Conservation (phyloP, 2,797 vertebrate species). For the Triplophysa bombifrons region DNA sequence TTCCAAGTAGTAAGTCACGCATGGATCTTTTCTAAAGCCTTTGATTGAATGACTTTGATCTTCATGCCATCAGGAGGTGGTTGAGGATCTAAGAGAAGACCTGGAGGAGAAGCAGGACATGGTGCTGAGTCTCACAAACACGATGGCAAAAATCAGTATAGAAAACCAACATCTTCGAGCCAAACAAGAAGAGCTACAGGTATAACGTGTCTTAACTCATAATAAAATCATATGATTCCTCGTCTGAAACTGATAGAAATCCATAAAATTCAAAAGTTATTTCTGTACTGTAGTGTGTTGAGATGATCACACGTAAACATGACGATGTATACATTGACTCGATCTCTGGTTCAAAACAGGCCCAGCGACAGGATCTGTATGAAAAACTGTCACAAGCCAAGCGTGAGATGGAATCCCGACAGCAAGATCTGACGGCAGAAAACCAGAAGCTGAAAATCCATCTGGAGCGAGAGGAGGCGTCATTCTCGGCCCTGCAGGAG, state of each 20-base stretch:
- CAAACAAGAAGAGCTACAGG: conserved; percentile 71
- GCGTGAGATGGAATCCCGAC: conserved; percentile 74
- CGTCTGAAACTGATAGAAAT: no score
- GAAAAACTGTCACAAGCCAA: conserved; percentile 75
- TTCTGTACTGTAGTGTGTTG: no score
- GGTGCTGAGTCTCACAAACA: conserved; percentile 64
- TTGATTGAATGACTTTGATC: conserved; percentile 31
- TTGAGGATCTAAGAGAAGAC: conserved; percentile 62
- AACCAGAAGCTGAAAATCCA: conserved; percentile 84
- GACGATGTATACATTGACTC: background rate
- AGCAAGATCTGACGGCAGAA: conserved; percentile 78
- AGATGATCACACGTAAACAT: no score
- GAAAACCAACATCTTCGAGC: conserved; percentile 73
- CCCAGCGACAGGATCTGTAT: conserved; percentile 77
- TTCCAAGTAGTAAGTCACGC: background rate
- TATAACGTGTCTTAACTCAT: conserved; percentile 50
- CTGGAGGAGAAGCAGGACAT: conserved; percentile 64
- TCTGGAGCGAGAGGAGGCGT: conserved; percentile 83
- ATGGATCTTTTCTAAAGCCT: background rate
- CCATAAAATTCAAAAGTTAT: no score
- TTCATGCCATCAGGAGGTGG: conserved; percentile 61
- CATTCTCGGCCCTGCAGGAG: conserved; percentile 81
- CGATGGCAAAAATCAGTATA: conserved; percentile 70
- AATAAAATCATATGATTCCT: no score
- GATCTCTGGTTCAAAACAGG: conserved; percentile 65